Conservation (phyloP, 1,140 invertebrate species). For the Orchestia grillus region DNA sequence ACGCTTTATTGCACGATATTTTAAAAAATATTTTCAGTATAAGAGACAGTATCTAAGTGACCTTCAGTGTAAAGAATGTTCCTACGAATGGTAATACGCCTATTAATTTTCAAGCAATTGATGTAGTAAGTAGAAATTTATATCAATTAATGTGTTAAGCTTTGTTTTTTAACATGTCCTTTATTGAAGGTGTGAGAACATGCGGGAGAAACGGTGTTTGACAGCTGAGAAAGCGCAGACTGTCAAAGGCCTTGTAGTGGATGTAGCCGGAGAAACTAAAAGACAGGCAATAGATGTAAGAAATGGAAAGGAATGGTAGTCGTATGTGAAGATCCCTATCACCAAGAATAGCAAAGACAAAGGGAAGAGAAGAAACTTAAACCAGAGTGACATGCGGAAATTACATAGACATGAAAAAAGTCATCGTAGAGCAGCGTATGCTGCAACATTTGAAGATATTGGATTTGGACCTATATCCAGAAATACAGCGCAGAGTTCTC, state of each 20-base stretch:
- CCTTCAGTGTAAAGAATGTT: too few species aligned
- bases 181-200: not conserved
- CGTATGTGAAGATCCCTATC: not conserved
- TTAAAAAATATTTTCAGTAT: too few species aligned
- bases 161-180: not conserved
- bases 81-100: too few species aligned
- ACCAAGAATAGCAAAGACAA: not conserved
- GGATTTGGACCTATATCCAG: not conserved
- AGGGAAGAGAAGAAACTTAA: not conserved
- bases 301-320: not conserved
- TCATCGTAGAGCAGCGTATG: not conserved
- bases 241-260: not conserved
- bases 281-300: not conserved
- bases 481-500: not conserved
- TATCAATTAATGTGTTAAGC: too few species aligned
- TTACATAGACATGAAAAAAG: not conserved
- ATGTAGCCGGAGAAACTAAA: too few species aligned
- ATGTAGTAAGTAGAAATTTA: too few species aligned
- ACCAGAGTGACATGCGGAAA: too few species aligned
- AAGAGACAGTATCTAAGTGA: too few species aligned
- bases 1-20: too few species aligned
- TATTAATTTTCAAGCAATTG: too few species aligned
- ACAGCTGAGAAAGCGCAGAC: not conserved
- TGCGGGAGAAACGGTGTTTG: not conserved
- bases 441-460: not conserved